phyloP scores from a whole-genome alignment of 1,140 invertebrate species.

The Akabosia matsudoensis region DNA sequence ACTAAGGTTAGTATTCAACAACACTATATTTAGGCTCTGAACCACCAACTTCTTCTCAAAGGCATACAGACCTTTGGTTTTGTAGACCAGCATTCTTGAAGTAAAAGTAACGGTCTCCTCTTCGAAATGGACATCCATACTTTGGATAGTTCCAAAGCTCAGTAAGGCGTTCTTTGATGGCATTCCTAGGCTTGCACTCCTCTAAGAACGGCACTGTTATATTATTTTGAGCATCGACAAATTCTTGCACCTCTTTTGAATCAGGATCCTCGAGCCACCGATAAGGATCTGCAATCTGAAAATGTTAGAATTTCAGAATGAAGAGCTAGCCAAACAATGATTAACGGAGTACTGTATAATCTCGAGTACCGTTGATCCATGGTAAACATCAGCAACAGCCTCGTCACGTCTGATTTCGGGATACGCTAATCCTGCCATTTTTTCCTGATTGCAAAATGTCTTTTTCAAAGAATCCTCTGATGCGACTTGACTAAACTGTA shows the following conservation, averaged over 20 bases:
- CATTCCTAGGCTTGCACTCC: constrained; percentile 66
- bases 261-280: constrained; percentile 97
- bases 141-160: constrained; percentile 96
- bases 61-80: constrained; percentile 83
- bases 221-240: constrained; percentile 87
- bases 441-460: neutral
- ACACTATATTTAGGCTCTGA: no score
- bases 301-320: no score
- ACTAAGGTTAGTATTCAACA: no score
- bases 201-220: constrained; percentile 82
- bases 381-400: constrained; percentile 70
- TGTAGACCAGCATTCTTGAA: constrained; percentile 92
- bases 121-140: constrained; percentile 78
- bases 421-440: constrained; percentile 57
- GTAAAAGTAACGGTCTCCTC: constrained; percentile 86
- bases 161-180: constrained; percentile 73
- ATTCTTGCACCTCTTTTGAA: constrained; percentile 82
- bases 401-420: constrained; percentile 74
- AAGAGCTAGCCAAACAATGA: neutral
- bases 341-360: constrained; percentile 31
- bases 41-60: no score
- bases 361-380: constrained; percentile 69
- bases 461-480: no score
- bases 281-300: constrained; percentile 85
- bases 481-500: no score